These are phyloP conservation scores for Parnassius mnemosyne DNA, from an alignment of 2,888 invertebrate genomes.

Conservation along the genomic window DNA sequence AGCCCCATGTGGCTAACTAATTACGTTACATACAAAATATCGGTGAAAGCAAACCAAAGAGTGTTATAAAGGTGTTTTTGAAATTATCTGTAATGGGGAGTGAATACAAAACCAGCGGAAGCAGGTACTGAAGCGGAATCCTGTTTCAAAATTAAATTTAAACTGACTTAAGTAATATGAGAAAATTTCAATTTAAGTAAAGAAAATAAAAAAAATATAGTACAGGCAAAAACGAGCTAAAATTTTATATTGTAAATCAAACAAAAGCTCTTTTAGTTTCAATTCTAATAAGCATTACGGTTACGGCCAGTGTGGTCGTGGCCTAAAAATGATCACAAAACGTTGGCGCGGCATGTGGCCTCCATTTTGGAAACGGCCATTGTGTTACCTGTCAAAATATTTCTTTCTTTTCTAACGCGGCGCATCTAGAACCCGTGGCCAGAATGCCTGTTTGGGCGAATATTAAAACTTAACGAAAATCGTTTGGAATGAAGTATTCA, in stretches of 20 bases:
- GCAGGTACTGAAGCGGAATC: conserved; percentile 17
- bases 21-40: conserved; percentile 29
- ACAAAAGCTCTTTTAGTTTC: background rate
- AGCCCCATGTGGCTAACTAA: conserved; percentile 30
- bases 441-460: conserved; percentile 16
- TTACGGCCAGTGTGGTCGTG: conserved; percentile 26
- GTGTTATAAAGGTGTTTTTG: conserved; percentile 28
- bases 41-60: conserved; percentile 29
- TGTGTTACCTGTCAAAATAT: conserved; percentile 73
- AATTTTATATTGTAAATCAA: background rate
- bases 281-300: conserved; percentile 5
- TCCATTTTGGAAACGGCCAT: conserved; percentile 54
- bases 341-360: conserved; percentile 52
- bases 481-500: conserved; percentile 13
- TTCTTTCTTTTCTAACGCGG: conserved; percentile 49
- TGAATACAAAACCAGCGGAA: background rate
- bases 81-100: conserved; percentile 20
- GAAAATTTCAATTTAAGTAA: background rate
- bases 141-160: background rate
- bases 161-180: background rate
- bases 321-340: conserved; percentile 33
- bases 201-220: too few species aligned
- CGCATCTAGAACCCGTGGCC: conserved; percentile 11
- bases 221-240: background rate
- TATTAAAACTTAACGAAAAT: conserved; percentile 19